Evolutionary conservation across 2,888 invertebrate genomes (phyloP).

Genomic region (Tortrix viridana): DNA sequence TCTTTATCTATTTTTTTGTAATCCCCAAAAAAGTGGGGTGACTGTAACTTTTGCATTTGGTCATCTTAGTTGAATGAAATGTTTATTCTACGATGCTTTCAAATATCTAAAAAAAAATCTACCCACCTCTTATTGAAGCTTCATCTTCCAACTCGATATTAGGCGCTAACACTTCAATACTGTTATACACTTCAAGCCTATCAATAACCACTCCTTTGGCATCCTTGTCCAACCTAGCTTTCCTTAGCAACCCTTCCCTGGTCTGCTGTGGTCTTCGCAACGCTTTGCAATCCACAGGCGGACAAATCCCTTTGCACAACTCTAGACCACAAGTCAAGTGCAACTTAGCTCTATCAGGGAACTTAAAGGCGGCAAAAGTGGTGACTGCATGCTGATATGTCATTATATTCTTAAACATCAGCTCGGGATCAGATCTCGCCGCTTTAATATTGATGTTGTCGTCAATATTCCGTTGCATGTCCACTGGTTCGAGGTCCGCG

Average conservation of each 20-base stretch:
- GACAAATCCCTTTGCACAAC: constrained; percentile 89
- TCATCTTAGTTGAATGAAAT: too few relatives aligned
- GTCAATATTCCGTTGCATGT: constrained; percentile 62
- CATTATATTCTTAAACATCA: constrained; percentile 77
- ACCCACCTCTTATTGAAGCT: constrained; percentile 77
- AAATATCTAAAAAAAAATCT: not conserved
- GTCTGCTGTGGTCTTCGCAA: constrained; percentile 75
- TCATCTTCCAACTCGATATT: constrained; percentile 89
- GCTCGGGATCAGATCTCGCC: constrained; percentile 66
- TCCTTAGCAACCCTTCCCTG: constrained; percentile 73
- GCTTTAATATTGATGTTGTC: constrained; percentile 60
- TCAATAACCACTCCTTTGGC: constrained; percentile 85
- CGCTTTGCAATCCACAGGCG: constrained; percentile 82
- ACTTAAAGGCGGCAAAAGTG: constrained; percentile 92
- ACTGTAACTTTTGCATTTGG: too few relatives aligned
- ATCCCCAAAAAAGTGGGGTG: too few relatives aligned
- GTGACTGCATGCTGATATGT: constrained; percentile 81
- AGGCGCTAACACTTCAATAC: constrained; percentile 91
- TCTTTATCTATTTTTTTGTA: not conserved
- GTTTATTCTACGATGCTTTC: too few relatives aligned
- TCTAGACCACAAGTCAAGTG: constrained; percentile 91
- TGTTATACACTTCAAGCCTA: constrained; percentile 90
- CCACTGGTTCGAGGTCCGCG: constrained; percentile 65
- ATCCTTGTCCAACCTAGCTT: constrained; percentile 78
- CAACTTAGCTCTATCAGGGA: constrained; percentile 90